Evolutionary conservation across 2,113 vertebrate genomes (phyloP), one percentile per base, ranked within the genome.

Genomic region (Otocyon megalotis): DNA sequence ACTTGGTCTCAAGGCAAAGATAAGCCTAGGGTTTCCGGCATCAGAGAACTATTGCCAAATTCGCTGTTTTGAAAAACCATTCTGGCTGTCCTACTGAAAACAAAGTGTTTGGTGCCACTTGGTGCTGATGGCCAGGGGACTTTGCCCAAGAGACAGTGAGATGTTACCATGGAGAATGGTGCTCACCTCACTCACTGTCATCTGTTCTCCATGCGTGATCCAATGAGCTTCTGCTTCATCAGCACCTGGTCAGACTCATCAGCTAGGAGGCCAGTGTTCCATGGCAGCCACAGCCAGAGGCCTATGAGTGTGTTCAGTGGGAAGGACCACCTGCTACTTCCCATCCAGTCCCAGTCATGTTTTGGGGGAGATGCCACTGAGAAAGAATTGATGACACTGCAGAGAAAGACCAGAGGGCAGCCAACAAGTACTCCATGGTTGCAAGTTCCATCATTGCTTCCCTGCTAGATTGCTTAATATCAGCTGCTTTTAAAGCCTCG

Each of bases 91-190:
- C 26, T n/a, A 4, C 4, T 0, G 4, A 58, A 50, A 43, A 15
- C 9, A n/a, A 17, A 6, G 43, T 14, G 48, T 14, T n/a, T 8
- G 13, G 37, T 8, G 43, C 37, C 9, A 30, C 62, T 69, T 60
- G 30, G 60, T 9, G 20, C 69, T 19, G 10, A 10, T 8, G 56
- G 37, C 17, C 14, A 8, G 13, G 60, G 20, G 48, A 13, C 48
- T 60, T 32, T 3, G 35, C 54, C 53, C 1, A 2, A 54, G 65
- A 30, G 24, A 19, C n/a, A 1, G 43, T 9, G 67, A 43, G 19
- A 13, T 8, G 58, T 24, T 2, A 2, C 8, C 37, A 32, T 26
- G 72, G 8, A 32, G 0, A 12, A n/a, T 2, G 0, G 15, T 0
- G 9, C 32, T 37, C 92, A 37, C 0, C 53, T 30, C 13, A 2